Base-by-base conservation (phyloP, 2,888 invertebrate species). In the Cryptophagus acutangulus region DNA sequence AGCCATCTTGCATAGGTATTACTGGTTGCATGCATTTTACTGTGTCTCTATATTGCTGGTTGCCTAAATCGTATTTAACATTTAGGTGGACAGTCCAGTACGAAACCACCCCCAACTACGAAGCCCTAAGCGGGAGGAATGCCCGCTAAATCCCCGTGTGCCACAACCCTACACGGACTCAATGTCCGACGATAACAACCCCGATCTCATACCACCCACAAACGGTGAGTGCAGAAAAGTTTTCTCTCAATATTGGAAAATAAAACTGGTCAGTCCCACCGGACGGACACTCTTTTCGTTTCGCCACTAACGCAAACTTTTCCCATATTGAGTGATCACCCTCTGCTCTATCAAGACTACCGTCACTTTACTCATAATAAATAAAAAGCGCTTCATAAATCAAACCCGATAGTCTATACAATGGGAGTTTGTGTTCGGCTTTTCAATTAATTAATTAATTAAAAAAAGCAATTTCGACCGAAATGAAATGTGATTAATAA, bases 171-270 rank as follows among this genome's bases (percentile, higher is more conserved):
- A 63, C 48, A 66, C 65, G 37, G 67, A 67, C 51, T 54, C 60
- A 39, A 54, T 63, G 43, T 55, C 63, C 26, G 69, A 69, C 47
- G 69, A 69, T 49, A 69, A 69, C 57, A 69, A 70, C 55, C 70
- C 70, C 17, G 70, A 70, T 55, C 60, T 70, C 25, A 70, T 70
- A 52, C 69, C 69, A 37, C 67, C 69, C 16, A 67, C 63, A 52
- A 69, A 68, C 50, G 69, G 69, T 69, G 54, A 64, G 58, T n/a
- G n/a, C n/a, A n/a, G n/a, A n/a, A n/a, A n/a, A n/a, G n/a, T n/a
- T n/a, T n/a, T n/a, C n/a, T n/a, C n/a, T n/a, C n/a, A n/a, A n/a
- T n/a, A n/a, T n/a, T n/a, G n/a, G n/a, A n/a, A n/a, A n/a, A n/a
- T n/a, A n/a, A n/a, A n/a, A n/a, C n/a, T n/a, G n/a, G n/a, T n/a